Conservation (phyloP, 2,888 invertebrate genomes). For the Dinocampus coccinellae region DNA sequence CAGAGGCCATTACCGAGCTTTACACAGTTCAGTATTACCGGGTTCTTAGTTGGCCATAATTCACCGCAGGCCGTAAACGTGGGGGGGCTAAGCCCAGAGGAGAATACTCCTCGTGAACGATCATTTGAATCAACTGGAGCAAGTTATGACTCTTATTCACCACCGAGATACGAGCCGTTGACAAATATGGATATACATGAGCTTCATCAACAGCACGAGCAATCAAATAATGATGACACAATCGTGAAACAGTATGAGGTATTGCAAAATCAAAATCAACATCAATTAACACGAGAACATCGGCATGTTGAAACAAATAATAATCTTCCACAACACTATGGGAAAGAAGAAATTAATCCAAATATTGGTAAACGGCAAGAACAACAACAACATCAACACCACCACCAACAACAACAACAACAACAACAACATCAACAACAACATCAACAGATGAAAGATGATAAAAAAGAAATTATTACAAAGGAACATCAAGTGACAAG, state of each 20-base stretch:
- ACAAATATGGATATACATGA: constrained; percentile 43
- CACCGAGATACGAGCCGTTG: constrained; percentile 56
- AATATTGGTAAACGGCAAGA: constrained; percentile 47
- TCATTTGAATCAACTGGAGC: constrained; percentile 63
- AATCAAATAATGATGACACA: constrained; percentile 48
- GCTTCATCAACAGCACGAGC: constrained; percentile 37
- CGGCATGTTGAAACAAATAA: constrained; percentile 56
- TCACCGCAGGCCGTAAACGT: constrained; percentile 79
- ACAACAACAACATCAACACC: constrained; percentile 20
- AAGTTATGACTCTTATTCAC: constrained; percentile 54
- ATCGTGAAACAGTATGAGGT: constrained; percentile 51
- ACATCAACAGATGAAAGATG: constrained; percentile 19
- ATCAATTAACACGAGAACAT: constrained; percentile 28
- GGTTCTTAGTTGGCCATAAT: constrained; percentile 72
- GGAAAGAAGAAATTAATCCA: constrained; percentile 57
- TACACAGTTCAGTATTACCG: constrained; percentile 74
- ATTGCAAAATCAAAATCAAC: constrained; percentile 14
- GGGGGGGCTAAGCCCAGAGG: constrained; percentile 81
- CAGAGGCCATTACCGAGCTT: constrained; percentile 76
- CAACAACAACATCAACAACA: constrained; percentile 19
- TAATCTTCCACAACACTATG: constrained; percentile 52
- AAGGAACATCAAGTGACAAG: constrained; percentile 59
- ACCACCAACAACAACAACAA: constrained; percentile 5
- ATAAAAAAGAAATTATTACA: constrained; percentile 44
- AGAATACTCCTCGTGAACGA: constrained; percentile 71